These are phyloP conservation scores for Sesamia nonagrioides DNA, from an alignment of 1,140 invertebrate species.

Conservation along the genomic window DNA sequence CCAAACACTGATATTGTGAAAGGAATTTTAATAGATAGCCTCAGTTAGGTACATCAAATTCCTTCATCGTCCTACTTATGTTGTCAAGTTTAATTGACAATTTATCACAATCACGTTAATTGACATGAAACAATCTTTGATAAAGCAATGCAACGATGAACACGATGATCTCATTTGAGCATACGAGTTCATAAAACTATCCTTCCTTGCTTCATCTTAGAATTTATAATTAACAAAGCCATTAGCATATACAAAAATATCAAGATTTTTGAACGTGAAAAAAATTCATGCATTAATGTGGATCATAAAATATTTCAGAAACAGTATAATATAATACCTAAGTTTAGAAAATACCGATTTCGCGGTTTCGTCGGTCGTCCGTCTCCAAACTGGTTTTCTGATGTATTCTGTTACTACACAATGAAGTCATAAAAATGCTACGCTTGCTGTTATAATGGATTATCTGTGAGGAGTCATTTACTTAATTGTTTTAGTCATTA, in stretches of 20 bases:
- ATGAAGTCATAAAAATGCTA: constrained; percentile 45
- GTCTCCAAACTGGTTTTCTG: constrained; percentile 34
- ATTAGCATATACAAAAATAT: constrained; percentile 20
- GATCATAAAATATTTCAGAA: not conserved
- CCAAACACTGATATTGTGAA: not conserved
- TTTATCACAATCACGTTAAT: constrained; percentile 24
- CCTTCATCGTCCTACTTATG: not conserved
- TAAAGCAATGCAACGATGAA: constrained; percentile 17
- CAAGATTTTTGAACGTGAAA: constrained; percentile 10
- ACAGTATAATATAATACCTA: constrained; percentile 18
- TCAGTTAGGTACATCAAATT: not conserved
- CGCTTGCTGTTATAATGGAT: not conserved
- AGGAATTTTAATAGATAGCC: not conserved
- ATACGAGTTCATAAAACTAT: not conserved
- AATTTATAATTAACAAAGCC: constrained; percentile 17
- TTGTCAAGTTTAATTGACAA: constrained; percentile 19
- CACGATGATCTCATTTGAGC: constrained; percentile 12
- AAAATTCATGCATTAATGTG: not conserved
- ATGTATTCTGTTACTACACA: constrained; percentile 23
- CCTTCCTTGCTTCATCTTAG: not conserved
- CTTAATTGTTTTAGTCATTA: constrained; percentile 1
- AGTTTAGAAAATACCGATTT: constrained; percentile 22
- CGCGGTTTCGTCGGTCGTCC: not conserved
- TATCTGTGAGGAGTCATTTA: not conserved
- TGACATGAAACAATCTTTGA: constrained; percentile 32